Conservation (phyloP, 2,113 vertebrate species). For the Meleagris gallopavo region DNA sequence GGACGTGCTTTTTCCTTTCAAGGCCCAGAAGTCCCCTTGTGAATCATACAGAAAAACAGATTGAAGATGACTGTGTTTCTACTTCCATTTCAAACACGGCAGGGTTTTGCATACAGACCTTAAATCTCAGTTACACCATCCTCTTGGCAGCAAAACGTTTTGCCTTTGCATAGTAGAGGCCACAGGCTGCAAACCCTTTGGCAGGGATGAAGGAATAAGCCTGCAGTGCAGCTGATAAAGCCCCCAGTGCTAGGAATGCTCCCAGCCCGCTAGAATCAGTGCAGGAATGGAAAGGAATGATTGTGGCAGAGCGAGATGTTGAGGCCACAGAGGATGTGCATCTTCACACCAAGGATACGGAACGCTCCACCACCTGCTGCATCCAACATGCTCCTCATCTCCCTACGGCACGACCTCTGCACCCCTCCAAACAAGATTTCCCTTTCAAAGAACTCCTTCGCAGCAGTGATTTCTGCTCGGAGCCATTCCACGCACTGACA, state of each 20-base stretch:
- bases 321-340: not conserved
- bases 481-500: not conserved
- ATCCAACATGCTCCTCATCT: not conserved
- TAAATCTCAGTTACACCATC: conserved; percentile 29
- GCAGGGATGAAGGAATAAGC: conserved; percentile 3
- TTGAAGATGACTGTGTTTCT: not conserved
- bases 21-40: not conserved
- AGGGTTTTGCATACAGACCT: conserved; percentile 24
- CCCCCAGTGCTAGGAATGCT: not conserved
- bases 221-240: not conserved
- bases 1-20: rapidly evolving
- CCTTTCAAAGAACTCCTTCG: conserved; percentile 12
- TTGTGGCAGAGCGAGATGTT: not conserved
- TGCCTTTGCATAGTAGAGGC: not conserved
- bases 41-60: not conserved
- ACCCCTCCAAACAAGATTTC: not conserved
- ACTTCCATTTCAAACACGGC: not conserved
- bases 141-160: not conserved
- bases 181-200: not conserved
- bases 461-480: not conserved
- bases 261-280: not conserved
- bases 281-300: not conserved
- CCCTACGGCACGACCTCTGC: not conserved
- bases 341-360: not conserved
- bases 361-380: conserved; percentile 4